Base-by-base conservation (phyloP, 2,888 invertebrate species). In the Leptothorax acervorum region DNA sequence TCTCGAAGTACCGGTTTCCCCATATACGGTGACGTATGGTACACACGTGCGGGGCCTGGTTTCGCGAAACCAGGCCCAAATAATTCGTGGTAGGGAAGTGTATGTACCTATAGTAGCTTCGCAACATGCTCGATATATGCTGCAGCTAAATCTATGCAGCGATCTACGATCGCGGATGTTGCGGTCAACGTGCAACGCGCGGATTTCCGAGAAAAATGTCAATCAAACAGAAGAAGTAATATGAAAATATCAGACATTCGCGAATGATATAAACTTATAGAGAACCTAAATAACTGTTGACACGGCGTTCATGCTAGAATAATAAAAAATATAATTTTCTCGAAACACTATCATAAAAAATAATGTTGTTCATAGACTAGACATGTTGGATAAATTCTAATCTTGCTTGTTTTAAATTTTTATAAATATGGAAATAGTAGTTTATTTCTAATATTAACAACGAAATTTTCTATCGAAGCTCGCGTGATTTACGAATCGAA, bases 1-100 rank as follows among this genome's bases (percentile, higher is more conserved):
- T 86, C 82, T 74, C 85, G 31, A 45, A n/a, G n/a, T 76, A 76
- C 75, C 66, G 75, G 75, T 66, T 76, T 39, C 35, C 15, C 66
- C 75, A 48, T 57, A 74, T 48, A 73, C 35, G 74, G 5, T 39
- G 68, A 62, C 45, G 74, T 48, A 53, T 28, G 35, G 23, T 0
- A 31, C 31, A n/a, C 45, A 75, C 62, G 62, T 35, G 35, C 28
- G 15, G 15, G 45, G 39, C 18, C 53, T 39, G 42, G 28, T 53
- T 60, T 76, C 66, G 78, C 71, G 18, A 79, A 55, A 79, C 35
- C 73, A 31, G 70, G 15, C 42, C 48, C 55, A 12, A 48, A 60
- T 35, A 45, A 11, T 57, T 45, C 23, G 11, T n/a, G 39, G n/a
- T 68, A 55, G 35, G 48, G 28, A 39, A 23, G 23, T 39, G 31